Evolutionary conservation across 35 echinoderm and acorn worm genomes (phyloP).

Genomic region (Patiria miniata): DNA sequence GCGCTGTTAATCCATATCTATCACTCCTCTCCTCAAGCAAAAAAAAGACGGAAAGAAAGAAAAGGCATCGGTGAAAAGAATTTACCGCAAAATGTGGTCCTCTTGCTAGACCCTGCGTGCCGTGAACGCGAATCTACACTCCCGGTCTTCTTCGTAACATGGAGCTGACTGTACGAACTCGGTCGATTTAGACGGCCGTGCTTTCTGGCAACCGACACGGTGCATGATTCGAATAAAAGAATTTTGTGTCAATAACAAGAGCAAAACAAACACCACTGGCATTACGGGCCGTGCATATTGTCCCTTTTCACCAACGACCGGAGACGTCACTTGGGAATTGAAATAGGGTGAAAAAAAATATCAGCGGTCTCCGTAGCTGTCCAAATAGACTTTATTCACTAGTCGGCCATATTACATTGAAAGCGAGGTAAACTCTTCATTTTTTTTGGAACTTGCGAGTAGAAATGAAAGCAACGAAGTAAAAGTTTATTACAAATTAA

Average conservation of each 20-base stretch:
- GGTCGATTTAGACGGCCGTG: too few relatives aligned
- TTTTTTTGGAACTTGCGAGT: too few relatives aligned
- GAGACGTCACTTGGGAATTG: neutral
- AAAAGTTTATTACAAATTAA: too few relatives aligned
- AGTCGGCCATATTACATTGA: too few relatives aligned
- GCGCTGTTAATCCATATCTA: conserved; percentile 22
- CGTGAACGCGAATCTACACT: neutral
- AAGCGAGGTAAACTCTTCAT: too few relatives aligned
- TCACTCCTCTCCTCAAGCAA: neutral
- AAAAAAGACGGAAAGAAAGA: neutral
- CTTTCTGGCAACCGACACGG: neutral
- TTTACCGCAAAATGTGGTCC: too few relatives aligned
- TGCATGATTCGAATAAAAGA: conserved; percentile 21
- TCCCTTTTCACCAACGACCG: neutral
- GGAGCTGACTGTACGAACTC: too few relatives aligned
- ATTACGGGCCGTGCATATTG: neutral
- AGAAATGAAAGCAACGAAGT: too few relatives aligned
- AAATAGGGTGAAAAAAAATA: too few relatives aligned
- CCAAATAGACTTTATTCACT: too few relatives aligned
- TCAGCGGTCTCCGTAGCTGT: too few relatives aligned
- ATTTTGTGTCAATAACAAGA: neutral
- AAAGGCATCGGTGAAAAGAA: neutral
- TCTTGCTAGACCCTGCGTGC: neutral
- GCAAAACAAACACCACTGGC: conserved; percentile 12
- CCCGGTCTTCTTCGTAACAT: neutral